phyloP scores from a whole-genome alignment of 2,888 invertebrate genomes.

The Callimorpha dominula region DNA sequence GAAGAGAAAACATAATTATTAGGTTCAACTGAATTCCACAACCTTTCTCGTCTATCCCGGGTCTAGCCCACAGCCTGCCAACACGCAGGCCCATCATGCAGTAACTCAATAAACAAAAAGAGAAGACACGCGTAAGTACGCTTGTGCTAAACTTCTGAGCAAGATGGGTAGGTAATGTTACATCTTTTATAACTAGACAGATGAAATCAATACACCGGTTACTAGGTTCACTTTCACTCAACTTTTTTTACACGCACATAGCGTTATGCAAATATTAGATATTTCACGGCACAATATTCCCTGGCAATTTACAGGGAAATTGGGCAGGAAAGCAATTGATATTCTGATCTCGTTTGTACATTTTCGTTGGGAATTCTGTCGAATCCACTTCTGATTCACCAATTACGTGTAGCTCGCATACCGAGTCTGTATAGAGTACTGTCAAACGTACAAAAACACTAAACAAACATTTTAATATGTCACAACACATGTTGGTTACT shows the following conservation, averaged over 20 bases:
- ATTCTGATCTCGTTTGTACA: constrained; percentile 80
- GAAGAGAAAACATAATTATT: too few relatives aligned
- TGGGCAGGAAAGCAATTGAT: constrained; percentile 81
- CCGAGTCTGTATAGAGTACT: constrained; percentile 52
- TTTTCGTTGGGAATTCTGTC: constrained; percentile 74
- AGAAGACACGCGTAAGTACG: background rate
- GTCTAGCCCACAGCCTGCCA: too few relatives aligned
- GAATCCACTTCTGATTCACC: constrained; percentile 73
- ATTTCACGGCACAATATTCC: constrained; percentile 77
- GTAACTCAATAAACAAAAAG: background rate
- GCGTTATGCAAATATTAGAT: constrained; percentile 76
- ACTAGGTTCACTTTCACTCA: constrained; percentile 72
- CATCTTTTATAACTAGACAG: constrained; percentile 2
- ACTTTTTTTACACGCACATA: constrained; percentile 69
- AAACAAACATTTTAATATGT: constrained; percentile 47
- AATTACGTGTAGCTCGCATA: constrained; percentile 63
- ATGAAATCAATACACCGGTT: constrained; percentile 46
- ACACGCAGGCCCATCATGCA: too few relatives aligned
- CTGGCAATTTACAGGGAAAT: constrained; percentile 81
- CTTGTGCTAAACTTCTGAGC: background rate
- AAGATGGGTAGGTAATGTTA: background rate
- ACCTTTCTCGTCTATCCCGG: too few relatives aligned
- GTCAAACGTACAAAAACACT: constrained; percentile 51
- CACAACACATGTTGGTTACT: constrained; percentile 39
- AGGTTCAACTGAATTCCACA: too few relatives aligned